Evolutionary conservation across 92 coral and sea anemone genomes (phyloP), one percentile per base, ranked within the genome.

Genomic region (Porites divaricata): DNA sequence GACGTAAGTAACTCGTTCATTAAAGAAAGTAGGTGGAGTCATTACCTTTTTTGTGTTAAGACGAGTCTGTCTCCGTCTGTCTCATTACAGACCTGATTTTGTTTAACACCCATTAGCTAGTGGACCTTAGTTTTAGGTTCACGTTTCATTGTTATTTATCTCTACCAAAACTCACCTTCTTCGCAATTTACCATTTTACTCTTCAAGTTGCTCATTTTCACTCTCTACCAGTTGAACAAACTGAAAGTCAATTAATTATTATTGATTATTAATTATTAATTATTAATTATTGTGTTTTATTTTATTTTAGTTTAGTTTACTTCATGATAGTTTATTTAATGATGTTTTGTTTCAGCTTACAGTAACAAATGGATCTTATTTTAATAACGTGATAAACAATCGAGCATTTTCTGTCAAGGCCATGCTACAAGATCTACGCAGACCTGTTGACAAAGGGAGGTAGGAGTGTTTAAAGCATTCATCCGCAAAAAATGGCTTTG

Each of bases 361-460:
- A 13, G 48, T 78, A 8, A 51, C 72, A 48, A 91, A 88, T 19
- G 74, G 41, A 7, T 91, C 94, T 8, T 91, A 88, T 56, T 88
- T 91, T 66, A 56, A 73, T 14, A 91, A 78, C 57, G 79, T 88
- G 82, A 62, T 91, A 9, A 88, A 74, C 77, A 62, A 74, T 45
- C 91, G 94, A 68, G 77, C 81, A 58, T 91, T 91, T 74, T 74
- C 68, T 2, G 85, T 88, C 35, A 79, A 71, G 26, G 73, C 75
- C 12, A 77, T 62, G 75, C 62, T 91, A 52, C 70, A 74, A 14
- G 71, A 67, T 26, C 72, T 91, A 13, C 82, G 85, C 22, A 80
- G 78, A 51, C 87, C 92, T 41, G 94, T 91, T 15, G 94, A 91
- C 79, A 91, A 91, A 85, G 89, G 63, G 74, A 84, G 94, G 94